Base-by-base conservation (phyloP, 37 sponge, comb jelly and placozoan genomes). In the Axinella damicornis region DNA sequence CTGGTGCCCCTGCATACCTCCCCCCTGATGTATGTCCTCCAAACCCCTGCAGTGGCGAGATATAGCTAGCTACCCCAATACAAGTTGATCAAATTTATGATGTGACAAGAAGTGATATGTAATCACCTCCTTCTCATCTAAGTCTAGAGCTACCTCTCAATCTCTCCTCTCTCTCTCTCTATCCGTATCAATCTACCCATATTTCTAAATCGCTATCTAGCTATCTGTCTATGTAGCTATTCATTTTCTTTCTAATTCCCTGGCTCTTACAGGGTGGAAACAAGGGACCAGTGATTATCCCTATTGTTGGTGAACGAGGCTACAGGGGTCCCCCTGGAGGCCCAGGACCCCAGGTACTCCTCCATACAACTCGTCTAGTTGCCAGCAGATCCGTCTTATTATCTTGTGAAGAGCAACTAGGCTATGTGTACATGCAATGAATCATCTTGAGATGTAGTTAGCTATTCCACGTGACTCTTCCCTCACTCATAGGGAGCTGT, bases 261-360 rank as follows among this genome's bases (percentile, higher is more conserved):
- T 46, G 6, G 4, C 46, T 46, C 46, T 46, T 46, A 46, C 9
- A 12, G 46, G 72, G 56, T 37, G 68, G 73, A 28, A 79, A 37
- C 78, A 89, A 89, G 69, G 90, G 79, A 31, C 84, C 84, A 27
- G 71, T 89, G 35, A 35, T 83, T 0, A 89, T 83, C 32, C 90
- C 90, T 22, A 89, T 89, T 62, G 84, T 89, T 52, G 90, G 90
- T 63, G 90, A 89, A 57, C 70, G 84, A 58, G 90, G 90, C 32
- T 0, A 36, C 73, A 70, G 65, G 57, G 90, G 90, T n/a, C 66
- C 72, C 21, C 64, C 79, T 25, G 90, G 90, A 63, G 54, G 64
- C 30, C 22, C 72, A 34, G 90, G 90, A 56, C 38, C 62, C n/a
- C 17, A 57, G 19, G 84, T 73, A 39, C 31, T 65, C n/a, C n/a